Evolutionary conservation across 1,140 invertebrate genomes (phyloP), one percentile per base, ranked within the genome.

Genomic region (Papilio polytes): DNA sequence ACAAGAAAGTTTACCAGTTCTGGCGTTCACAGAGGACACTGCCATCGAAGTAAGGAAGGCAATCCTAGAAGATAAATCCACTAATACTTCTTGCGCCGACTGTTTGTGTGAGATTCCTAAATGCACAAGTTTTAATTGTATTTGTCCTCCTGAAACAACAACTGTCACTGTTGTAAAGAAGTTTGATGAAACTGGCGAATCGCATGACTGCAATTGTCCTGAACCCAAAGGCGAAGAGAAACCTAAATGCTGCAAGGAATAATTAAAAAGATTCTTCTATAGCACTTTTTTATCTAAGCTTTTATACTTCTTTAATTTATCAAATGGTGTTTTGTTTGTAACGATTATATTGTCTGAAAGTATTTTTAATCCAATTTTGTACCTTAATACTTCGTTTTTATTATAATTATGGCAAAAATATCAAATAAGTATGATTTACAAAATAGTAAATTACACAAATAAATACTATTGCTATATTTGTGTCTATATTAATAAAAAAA

Each of bases 1-100:
- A 15, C 26, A 70, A 70, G 26, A 70, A 36, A 70, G 63, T 70
- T 70, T 70, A 31, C 63, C 63, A 4, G 26, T 70, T 70, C 18
- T 70, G 26, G 12, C 13, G 26, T 70, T 70, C 22, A 15, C 63
- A 1, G 63, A 70, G 10, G 63, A 70, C 3, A 31, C 13, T 7
- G 3, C 26, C 18, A 6, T 22, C 13, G 26, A 70, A 70, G 26
- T 31, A 36, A 31, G 8, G 18, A 70, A 31, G 13, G 26, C 26
- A 70, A 13, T 31, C 13, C 3, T 70, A 6, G 63, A 70, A 31
- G 12, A 70, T 70, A 70, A 36, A 18, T 31, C 63, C 6, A 70
- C 63, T 70, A 70, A 31, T 8, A 70, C 63, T 26, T 70, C 63
- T 15, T 70, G 22, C 13, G 26, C 6, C 3, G 22, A 31, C 26